Percentiles rank a stretch among this genome's conserved stretches.
These are phyloP conservation scores for Actinemys pallida DNA, from an alignment of 2,113 vertebrate genomes.

Conservation along the genomic window DNA sequence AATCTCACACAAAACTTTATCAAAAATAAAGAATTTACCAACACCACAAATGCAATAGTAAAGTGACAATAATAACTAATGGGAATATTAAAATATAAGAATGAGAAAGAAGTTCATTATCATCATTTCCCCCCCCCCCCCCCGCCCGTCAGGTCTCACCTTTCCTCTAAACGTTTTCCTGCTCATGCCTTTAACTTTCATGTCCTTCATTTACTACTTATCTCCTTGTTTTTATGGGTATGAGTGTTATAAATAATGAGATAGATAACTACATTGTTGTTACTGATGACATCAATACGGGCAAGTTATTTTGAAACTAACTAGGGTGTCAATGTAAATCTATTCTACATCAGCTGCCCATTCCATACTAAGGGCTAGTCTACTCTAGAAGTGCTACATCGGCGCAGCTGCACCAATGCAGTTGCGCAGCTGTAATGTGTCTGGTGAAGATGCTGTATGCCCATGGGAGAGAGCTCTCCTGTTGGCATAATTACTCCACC, in stretches of 20 bases:
- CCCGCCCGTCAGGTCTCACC: neutral
- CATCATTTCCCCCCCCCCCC: neutral
- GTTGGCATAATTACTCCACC: no score
- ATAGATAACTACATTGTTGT: neutral
- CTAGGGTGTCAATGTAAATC: no score
- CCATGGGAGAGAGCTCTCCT: no score
- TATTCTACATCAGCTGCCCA: no score
- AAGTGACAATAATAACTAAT: neutral
- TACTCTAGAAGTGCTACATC: no score
- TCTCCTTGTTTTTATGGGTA: fast-evolving
- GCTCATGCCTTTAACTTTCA: neutral
- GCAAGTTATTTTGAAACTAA: no score
- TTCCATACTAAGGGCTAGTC: no score
- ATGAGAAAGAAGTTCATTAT: neutral
- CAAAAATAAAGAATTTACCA: neutral
- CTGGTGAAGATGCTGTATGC: no score
- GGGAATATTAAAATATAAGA: neutral
- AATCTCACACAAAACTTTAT: neutral
- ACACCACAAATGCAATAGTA: neutral
- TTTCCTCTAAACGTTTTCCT: fast-evolving
- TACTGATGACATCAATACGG: neutral
- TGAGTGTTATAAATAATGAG: neutral
- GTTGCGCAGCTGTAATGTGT: no score
- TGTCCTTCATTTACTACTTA: neutral
- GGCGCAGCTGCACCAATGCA: no score